A percentile compares a stretch with the other conserved stretches of the same genome.
Evolutionary conservation across 1,140 invertebrate species (phyloP).

Genomic region (Macrobrachium rosenbergii): DNA sequence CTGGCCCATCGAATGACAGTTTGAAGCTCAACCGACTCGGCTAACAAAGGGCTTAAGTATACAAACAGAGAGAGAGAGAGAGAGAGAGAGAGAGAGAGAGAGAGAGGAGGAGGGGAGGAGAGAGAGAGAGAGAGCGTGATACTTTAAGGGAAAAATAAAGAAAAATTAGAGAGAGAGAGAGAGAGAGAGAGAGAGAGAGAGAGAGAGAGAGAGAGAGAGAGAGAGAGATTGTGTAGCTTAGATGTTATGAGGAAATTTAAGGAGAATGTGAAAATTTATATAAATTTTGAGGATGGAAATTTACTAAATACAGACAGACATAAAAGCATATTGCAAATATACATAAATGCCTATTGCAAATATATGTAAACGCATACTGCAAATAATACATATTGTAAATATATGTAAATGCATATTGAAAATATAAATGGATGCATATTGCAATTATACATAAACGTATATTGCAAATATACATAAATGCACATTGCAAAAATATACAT

Average conservation of each 20-base stretch:
- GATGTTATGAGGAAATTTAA: background rate
- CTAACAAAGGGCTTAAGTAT: too few species aligned
- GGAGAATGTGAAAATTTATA: background rate
- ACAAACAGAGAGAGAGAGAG: slow-evolving; percentile 20
- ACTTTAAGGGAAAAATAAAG: background rate
- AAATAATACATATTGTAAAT: too few species aligned
- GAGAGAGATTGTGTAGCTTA: too few species aligned
- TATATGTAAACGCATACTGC: too few species aligned
- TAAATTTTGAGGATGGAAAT: background rate
- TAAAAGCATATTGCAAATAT: background rate
- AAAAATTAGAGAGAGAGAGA: slow-evolving; percentile 14
- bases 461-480: too few species aligned
- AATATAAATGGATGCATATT: too few species aligned
- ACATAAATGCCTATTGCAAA: too few species aligned
- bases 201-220: slow-evolving; percentile 20
- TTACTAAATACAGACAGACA: background rate
- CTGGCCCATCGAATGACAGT: too few species aligned
- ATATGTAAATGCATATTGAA: too few species aligned
- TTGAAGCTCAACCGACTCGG: too few species aligned
- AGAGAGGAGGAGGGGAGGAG: slow-evolving; percentile 4
- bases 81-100: slow-evolving; percentile 20
- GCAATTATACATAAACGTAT: too few species aligned
- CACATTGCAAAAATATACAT: too few species aligned
- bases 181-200: slow-evolving; percentile 15
- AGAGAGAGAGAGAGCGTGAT: slow-evolving; percentile 7